A percentile compares a stretch with the other conserved stretches of the same genome.
Evolutionary conservation across 92 coral and sea anemone genomes (phyloP).

Genomic region (Ricordea florida): DNA sequence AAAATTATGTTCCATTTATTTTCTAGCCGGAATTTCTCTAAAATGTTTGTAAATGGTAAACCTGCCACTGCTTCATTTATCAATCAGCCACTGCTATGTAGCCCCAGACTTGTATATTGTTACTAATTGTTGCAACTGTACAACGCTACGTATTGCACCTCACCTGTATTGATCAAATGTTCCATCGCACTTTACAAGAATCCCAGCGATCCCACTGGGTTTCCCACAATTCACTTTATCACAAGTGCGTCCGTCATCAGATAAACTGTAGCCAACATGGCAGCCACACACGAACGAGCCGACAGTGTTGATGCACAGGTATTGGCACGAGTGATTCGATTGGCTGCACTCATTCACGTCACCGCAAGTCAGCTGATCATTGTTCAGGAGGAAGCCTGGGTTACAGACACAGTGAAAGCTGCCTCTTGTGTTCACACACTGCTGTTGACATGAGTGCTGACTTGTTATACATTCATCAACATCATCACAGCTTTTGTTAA

Average conservation of each 20-base stretch:
- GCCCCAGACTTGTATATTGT: not conserved
- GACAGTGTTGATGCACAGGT: constrained; percentile 60
- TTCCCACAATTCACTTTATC: constrained; percentile 39
- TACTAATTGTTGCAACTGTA: not conserved
- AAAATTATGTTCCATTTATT: too few relatives aligned
- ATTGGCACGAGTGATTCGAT: constrained; percentile 56
- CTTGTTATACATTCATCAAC: constrained; percentile 49
- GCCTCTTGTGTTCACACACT: constrained; percentile 61
- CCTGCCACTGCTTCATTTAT: too few relatives aligned
- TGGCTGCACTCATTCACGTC: constrained; percentile 73
- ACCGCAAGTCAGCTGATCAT: constrained; percentile 42
- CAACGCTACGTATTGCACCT: not conserved
- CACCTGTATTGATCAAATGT: constrained; percentile 58
- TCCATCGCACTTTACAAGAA: constrained; percentile 61
- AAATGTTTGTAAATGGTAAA: too few relatives aligned
- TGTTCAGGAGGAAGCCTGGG: constrained; percentile 54
- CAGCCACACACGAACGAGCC: constrained; percentile 76
- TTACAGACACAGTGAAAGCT: constrained; percentile 61
- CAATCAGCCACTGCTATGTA: not conserved
- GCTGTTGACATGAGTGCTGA: constrained; percentile 51
- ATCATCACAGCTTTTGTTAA: constrained; percentile 58
- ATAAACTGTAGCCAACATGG: constrained; percentile 31
- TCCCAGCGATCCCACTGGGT: constrained; percentile 48
- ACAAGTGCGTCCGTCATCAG: constrained; percentile 38
- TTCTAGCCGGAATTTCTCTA: too few relatives aligned